Percentiles rank a stretch among this genome's conserved stretches.
These are phyloP conservation scores for Anguilla japonica DNA, from an alignment of 2,113 vertebrate species.

Conservation along the genomic window DNA sequence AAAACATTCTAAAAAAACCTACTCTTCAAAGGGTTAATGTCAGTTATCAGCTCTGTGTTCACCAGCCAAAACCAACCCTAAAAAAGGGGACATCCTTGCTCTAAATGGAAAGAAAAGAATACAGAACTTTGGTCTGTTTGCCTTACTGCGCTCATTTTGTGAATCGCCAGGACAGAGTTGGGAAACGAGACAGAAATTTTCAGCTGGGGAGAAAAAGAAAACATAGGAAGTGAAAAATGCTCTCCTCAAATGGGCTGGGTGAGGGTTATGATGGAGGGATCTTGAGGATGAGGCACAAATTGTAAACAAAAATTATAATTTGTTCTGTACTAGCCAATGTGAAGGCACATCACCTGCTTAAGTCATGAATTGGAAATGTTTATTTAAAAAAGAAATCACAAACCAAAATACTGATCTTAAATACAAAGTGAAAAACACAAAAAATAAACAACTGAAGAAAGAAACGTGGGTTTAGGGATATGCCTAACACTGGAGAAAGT, in stretches of 20 bases:
- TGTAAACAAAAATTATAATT: neutral
- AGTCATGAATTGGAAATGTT: conserved; percentile 38
- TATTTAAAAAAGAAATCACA: conserved; percentile 39
- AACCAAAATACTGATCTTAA: conserved; percentile 65
- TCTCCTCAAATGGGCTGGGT: neutral
- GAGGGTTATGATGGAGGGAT: neutral
- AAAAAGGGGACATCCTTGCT: conserved; percentile 40
- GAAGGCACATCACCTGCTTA: conserved; percentile 48
- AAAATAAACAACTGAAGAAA: neutral
- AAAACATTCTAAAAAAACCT: no score
- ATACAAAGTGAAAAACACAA: neutral
- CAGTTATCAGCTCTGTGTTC: conserved; percentile 28
- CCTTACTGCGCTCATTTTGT: conserved; percentile 59
- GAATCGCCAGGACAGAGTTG: neutral
- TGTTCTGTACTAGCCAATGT: conserved; percentile 28
- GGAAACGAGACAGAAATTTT: neutral
- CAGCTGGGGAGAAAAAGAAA: neutral
- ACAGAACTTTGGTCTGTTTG: conserved; percentile 79
- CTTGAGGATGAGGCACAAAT: neutral
- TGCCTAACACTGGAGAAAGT: conserved; percentile 60
- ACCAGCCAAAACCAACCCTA: conserved; percentile 32
- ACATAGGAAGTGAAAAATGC: neutral
- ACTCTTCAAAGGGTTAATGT: neutral
- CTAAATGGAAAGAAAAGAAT: conserved; percentile 63
- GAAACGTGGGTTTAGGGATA: neutral